phyloP scores from a whole-genome alignment of 2,797 vertebrate genomes.

The Peromyscus attwateri region DNA sequence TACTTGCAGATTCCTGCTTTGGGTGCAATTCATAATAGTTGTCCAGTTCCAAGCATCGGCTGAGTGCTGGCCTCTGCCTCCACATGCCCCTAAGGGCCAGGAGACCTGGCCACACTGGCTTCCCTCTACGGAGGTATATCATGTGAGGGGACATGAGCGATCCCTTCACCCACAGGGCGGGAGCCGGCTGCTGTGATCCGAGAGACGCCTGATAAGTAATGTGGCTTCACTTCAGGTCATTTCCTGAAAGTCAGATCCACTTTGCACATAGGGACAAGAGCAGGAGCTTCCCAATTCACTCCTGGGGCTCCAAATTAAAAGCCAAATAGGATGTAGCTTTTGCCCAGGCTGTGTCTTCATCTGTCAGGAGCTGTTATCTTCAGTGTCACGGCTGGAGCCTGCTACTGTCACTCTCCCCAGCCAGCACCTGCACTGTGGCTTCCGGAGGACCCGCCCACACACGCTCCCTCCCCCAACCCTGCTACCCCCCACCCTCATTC shows the following conservation, averaged over 20 bases:
- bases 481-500: not conserved
- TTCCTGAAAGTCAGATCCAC: constrained; percentile 89
- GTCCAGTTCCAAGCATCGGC: not conserved
- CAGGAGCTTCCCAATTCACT: constrained; percentile 84
- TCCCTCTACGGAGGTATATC: not conserved
- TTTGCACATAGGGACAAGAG: constrained; percentile 85
- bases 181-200: not conserved
- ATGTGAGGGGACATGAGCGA: not conserved
- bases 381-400: constrained; percentile 75
- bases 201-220: constrained; percentile 83
- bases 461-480: too few species aligned
- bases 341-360: constrained; percentile 87
- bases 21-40: not conserved
- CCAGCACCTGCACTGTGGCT: not conserved
- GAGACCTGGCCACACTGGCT: not conserved
- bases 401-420: constrained; percentile 58
- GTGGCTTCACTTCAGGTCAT: constrained; percentile 86
- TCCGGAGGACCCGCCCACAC: not conserved
- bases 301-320: constrained; percentile 90
- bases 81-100: not conserved
- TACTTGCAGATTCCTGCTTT: not conserved
- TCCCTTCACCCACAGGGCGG: not conserved
- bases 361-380: constrained; percentile 87
- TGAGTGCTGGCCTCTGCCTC: not conserved
- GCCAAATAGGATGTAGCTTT: constrained; percentile 91